Evolutionary conservation across 2,797 vertebrate species (phyloP).

Genomic region (Clarias platycephalus): DNA sequence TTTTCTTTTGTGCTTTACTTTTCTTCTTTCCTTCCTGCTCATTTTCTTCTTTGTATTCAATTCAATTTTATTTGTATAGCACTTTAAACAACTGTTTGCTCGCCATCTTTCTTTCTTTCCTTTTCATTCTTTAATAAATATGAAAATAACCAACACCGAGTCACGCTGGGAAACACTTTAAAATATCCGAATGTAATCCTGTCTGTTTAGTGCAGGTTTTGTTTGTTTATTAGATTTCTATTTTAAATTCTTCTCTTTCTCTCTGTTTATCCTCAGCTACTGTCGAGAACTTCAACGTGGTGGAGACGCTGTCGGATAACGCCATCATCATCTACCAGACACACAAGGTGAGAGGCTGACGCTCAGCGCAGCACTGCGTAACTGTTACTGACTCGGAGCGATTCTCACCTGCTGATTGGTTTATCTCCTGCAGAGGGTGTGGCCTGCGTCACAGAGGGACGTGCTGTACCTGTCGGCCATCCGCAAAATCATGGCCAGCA

Average conservation of each 20-base stretch:
- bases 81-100: background rate
- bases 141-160: too few species aligned
- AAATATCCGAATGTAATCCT: background rate
- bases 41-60: too few species aligned
- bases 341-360: constrained; percentile 83
- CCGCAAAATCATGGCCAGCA: constrained; percentile 88
- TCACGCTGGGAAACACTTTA: background rate
- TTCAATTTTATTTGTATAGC: too few species aligned
- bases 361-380: background rate
- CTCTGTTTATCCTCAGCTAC: constrained; percentile 79
- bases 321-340: constrained; percentile 95
- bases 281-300: constrained; percentile 93
- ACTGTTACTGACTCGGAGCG: background rate
- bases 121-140: background rate
- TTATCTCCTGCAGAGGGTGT: constrained; percentile 82
- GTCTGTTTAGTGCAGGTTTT: background rate
- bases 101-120: background rate
- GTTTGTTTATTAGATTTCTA: background rate
- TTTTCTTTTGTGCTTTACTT: too few species aligned
- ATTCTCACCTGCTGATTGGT: constrained; percentile 10
- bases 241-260: background rate
- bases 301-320: constrained; percentile 93
- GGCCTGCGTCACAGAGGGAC: constrained; percentile 96
- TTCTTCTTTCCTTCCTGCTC: too few species aligned
- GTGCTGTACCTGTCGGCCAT: constrained; percentile 95